Conservation (phyloP, 2,797 vertebrate genomes). For the Ctenosaura bakeri region DNA sequence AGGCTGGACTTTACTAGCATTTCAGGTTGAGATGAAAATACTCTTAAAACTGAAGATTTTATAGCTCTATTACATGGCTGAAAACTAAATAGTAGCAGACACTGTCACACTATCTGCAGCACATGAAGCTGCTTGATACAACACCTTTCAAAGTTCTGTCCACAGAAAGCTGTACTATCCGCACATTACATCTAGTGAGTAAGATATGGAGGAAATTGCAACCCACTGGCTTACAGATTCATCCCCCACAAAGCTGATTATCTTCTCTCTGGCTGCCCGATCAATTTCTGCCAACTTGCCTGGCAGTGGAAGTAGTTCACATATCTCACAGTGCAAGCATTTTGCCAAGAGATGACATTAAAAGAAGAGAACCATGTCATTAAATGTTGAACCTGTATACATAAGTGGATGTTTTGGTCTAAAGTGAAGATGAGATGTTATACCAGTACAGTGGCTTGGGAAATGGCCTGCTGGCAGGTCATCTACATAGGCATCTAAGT, state of each 20-base stretch:
- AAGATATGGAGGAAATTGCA: background rate
- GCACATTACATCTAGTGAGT: too few relatives aligned
- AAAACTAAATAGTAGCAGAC: background rate
- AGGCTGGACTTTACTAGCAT: background rate
- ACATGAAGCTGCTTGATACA: background rate
- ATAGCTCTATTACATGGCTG: background rate
- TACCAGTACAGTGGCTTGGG: background rate
- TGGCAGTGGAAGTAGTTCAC: background rate
- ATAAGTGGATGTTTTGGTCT: background rate
- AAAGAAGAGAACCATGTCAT: background rate
- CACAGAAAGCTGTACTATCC: background rate
- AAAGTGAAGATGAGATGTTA: background rate
- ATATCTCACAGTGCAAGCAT: background rate
- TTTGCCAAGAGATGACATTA: slow-evolving; percentile 13
- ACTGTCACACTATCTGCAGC: background rate
- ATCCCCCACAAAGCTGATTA: background rate
- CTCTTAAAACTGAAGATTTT: background rate
- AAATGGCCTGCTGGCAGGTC: background rate
- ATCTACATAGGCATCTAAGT: slow-evolving; percentile 10
- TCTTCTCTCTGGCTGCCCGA: background rate
- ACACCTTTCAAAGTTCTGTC: background rate
- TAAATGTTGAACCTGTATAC: background rate
- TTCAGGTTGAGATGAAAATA: background rate
- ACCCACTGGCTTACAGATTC: background rate
- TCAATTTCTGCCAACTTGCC: background rate